Base-by-base conservation (phyloP, 2,797 vertebrate genomes). In the Galago senegalensis region DNA sequence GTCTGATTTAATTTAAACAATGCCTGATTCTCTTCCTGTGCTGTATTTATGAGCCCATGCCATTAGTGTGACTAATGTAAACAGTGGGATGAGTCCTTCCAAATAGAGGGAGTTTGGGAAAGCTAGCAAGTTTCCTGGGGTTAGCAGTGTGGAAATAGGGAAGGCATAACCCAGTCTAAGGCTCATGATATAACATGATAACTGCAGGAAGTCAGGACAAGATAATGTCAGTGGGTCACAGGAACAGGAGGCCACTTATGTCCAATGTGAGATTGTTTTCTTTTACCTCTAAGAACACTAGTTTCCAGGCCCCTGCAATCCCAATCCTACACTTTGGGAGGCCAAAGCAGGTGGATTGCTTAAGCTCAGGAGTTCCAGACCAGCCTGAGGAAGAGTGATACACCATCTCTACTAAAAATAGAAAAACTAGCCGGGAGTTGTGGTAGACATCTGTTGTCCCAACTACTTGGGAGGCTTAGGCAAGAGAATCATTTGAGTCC, bases 11-110 rank as follows among this genome's bases (percentile, higher is more conserved):
- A 90, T 88, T 73, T 87, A 43, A 82, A 88, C 69, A 76, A 61
- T 37, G 46, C 60, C 73, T 77, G 94, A 90, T 93, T 97, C 85
- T 88, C 53, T 93, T 97, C 96, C 94, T 80, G 82, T 90, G 56
- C 46, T 60, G n/a, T 77, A 53, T 76, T 82, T 93, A 93, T n/a
- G 86, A 95, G 31, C 72, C 60, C 31, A 18, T 79, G 77, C 76
- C 79, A 49, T 96, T 91, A 75, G 25, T 37, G 81, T 93, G 87
- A 97, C 79, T 86, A 82, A 91, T 76, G 37, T 88, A 61, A 76
- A 89, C 73, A 83, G 70, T 40, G 43, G 80, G 46, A 13, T 67
- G 73, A 20, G 67, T 77, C 43, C 29, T 69, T 20, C 75, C 60
- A 69, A 61, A 40, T 9, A 7, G 37, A 83, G 61, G 56, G 37